Conservation (phyloP, 2,113 vertebrate genomes). For the Syrrhaptes paradoxus region DNA sequence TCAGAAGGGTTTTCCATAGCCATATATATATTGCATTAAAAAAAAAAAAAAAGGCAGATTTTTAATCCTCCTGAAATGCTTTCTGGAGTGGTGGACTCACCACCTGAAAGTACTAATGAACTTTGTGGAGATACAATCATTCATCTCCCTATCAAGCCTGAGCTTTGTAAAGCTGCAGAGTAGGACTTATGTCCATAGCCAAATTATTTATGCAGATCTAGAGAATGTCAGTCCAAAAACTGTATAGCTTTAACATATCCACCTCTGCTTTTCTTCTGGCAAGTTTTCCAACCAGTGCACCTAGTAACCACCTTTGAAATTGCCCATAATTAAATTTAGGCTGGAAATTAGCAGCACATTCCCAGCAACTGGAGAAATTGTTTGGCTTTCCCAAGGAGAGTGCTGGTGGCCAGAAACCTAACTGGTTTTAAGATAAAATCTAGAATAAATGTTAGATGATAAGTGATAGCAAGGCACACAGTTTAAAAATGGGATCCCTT, state of each 20-base stretch:
- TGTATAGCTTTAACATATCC: conserved; percentile 11
- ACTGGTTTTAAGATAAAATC: background rate
- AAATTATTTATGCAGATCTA: conserved; percentile 53
- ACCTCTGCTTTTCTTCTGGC: background rate
- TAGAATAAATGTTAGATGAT: background rate
- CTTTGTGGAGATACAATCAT: background rate
- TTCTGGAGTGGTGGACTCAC: background rate
- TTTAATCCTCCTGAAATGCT: background rate
- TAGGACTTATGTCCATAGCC: background rate
- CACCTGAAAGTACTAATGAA: conserved; percentile 22
- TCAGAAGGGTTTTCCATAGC: background rate
- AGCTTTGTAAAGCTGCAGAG: background rate
- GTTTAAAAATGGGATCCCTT: background rate
- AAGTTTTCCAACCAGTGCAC: background rate
- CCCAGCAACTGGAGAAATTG: background rate
- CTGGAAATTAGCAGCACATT: background rate
- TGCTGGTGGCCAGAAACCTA: background rate
- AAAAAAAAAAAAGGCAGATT: background rate
- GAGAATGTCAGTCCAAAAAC: background rate
- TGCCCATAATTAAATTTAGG: background rate
- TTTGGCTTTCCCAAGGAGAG: background rate
- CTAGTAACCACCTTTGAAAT: conserved; percentile 11
- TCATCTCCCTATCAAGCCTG: background rate
- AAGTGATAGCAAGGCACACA: background rate
- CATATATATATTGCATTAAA: background rate